Conservation (phyloP, 2,888 invertebrate species). For the Cerastis rubricosa region DNA sequence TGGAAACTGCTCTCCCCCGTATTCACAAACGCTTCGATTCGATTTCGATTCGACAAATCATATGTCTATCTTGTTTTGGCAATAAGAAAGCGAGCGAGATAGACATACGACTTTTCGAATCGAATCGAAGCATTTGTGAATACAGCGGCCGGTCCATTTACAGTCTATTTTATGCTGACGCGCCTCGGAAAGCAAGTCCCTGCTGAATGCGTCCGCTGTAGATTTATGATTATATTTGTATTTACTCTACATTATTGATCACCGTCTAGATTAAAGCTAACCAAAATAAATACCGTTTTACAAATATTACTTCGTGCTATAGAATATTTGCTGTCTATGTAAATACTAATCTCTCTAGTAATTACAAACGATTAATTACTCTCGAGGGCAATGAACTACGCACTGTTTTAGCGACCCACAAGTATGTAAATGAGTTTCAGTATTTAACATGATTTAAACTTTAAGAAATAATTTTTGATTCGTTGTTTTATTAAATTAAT, state of each 20-base stretch:
- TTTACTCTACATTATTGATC: constrained; percentile 14
- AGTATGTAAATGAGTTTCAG: not conserved
- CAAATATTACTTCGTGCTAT: constrained; percentile 1
- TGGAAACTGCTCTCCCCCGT: too few relatives aligned
- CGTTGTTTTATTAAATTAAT: not conserved
- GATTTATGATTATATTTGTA: constrained; percentile 7
- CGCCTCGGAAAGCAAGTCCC: too few relatives aligned
- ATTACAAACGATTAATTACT: constrained; percentile 41
- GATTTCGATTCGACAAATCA: too few relatives aligned
- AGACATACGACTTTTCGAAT: too few relatives aligned
- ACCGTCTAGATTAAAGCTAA: constrained; percentile 10
- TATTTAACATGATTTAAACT: not conserved
- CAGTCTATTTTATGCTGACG: too few relatives aligned
- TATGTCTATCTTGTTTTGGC: too few relatives aligned
- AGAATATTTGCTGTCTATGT: constrained; percentile 23
- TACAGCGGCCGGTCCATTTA: too few relatives aligned
- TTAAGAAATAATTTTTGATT: not conserved
- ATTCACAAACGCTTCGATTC: too few relatives aligned
- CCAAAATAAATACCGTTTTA: constrained; percentile 1
- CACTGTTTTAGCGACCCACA: not conserved
- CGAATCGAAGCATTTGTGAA: too few relatives aligned
- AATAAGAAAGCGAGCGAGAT: too few relatives aligned
- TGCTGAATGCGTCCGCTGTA: too few relatives aligned
- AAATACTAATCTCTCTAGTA: constrained; percentile 33
- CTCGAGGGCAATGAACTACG: not conserved